phyloP scores from a whole-genome alignment of 2,113 vertebrate genomes.

The Theristicus caerulescens region DNA sequence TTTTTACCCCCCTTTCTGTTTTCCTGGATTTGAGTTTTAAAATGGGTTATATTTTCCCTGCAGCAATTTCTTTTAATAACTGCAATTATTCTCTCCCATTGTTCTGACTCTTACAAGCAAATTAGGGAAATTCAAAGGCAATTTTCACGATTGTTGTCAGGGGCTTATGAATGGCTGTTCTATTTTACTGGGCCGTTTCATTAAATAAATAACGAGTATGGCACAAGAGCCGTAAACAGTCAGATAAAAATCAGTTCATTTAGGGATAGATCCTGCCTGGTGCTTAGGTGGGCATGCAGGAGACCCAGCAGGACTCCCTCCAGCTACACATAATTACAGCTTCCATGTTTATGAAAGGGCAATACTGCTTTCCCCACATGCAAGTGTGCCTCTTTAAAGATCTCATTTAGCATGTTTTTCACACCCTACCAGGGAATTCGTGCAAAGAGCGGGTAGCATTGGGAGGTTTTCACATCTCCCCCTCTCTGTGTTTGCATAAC shows the following conservation, averaged over 20 bases:
- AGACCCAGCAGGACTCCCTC: background rate
- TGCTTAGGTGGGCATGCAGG: background rate
- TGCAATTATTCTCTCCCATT: constrained; percentile 57
- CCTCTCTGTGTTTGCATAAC: background rate
- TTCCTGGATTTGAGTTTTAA: constrained; percentile 35
- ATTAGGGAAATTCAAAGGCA: constrained; percentile 65
- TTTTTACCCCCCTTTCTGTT: constrained; percentile 24
- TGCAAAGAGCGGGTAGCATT: background rate
- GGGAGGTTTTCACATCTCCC: background rate
- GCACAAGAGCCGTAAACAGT: background rate
- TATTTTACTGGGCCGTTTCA: background rate
- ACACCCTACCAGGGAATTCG: background rate
- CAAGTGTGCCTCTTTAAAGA: background rate
- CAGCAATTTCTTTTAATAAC: constrained; percentile 67
- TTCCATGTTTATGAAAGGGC: background rate
- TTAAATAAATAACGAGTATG: constrained; percentile 30
- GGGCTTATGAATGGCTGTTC: constrained; percentile 49
- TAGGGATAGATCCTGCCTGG: background rate
- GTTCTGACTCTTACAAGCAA: constrained; percentile 49
- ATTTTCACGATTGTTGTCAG: constrained; percentile 62
- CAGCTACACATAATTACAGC: background rate
- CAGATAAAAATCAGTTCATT: background rate
- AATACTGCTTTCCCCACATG: background rate
- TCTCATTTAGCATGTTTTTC: background rate
- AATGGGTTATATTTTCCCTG: constrained; percentile 56